A percentile compares a stretch with the other conserved stretches of the same genome.
phyloP scores from a whole-genome alignment of 2,797 vertebrate species.

The Dendrocincla tyrannina region DNA sequence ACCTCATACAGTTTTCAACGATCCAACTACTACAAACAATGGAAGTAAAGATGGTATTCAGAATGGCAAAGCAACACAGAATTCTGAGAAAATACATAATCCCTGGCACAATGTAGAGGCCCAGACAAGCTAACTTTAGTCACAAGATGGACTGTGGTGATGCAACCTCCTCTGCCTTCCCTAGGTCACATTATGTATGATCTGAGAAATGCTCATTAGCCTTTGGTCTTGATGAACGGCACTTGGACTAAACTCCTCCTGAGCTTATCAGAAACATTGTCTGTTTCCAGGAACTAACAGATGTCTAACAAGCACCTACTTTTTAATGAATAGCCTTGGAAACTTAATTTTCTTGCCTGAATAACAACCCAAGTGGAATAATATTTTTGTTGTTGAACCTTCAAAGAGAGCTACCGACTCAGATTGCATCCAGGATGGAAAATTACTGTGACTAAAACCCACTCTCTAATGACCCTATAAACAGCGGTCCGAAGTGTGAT shows the following conservation, averaged over 20 bases:
- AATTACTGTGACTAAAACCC: not conserved
- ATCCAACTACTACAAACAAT: accelerated
- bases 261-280: not conserved
- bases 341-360: not conserved
- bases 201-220: not conserved
- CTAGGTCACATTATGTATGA: not conserved
- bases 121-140: not conserved
- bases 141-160: not conserved
- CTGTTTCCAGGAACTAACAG: not conserved
- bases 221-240: not conserved
- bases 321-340: not conserved
- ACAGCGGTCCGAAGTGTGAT: not conserved
- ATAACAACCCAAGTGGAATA: not conserved
- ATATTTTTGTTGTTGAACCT: not conserved
- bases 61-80: not conserved
- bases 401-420: not conserved
- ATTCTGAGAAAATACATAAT: not conserved
- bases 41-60: not conserved
- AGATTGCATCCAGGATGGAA: not conserved
- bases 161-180: not conserved
- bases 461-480: not conserved
- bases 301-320: not conserved
- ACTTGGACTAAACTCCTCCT: not conserved
- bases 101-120: not conserved
- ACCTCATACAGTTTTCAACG: not conserved